These are phyloP conservation scores for Melanostoma scalare DNA, from an alignment of 2,888 invertebrate genomes.

Conservation along the genomic window DNA sequence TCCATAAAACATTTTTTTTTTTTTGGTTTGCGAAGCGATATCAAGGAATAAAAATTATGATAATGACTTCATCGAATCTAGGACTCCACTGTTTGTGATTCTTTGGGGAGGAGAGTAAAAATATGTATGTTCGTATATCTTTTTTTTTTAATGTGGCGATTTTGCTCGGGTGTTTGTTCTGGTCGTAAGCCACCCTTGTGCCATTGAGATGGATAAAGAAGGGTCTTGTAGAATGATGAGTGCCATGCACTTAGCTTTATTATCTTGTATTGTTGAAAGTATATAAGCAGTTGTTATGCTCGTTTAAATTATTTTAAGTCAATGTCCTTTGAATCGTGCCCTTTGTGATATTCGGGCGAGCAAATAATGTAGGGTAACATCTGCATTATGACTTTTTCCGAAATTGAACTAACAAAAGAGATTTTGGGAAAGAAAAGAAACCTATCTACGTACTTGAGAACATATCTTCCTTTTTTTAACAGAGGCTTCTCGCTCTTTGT, in stretches of 20 bases:
- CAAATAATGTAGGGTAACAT: conserved; percentile 12
- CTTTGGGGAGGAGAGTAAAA: conserved; percentile 7
- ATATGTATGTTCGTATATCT: too few species aligned
- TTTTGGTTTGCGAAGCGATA: conserved; percentile 37
- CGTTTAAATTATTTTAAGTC: conserved; percentile 54
- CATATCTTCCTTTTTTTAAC: too few species aligned
- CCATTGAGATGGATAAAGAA: not conserved
- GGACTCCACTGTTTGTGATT: conserved; percentile 15
- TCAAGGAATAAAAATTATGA: conserved; percentile 59
- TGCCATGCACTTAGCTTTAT: conserved; percentile 58
- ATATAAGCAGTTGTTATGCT: conserved; percentile 59
- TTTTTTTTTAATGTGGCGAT: not conserved
- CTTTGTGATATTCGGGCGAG: not conserved
- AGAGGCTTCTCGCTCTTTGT: too few species aligned
- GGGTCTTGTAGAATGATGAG: conserved; percentile 47
- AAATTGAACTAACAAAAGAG: too few species aligned
- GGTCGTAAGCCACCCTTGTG: conserved; percentile 30
- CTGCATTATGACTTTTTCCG: not conserved
- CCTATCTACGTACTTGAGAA: too few species aligned
- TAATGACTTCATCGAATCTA: conserved; percentile 67
- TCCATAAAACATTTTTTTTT: conserved; percentile 18
- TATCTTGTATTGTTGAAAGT: conserved; percentile 46
- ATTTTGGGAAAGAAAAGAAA: too few species aligned
- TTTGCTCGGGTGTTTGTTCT: conserved; percentile 7
- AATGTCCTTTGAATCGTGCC: conserved; percentile 37